These are phyloP conservation scores for Theonella swinhoei DNA, from an alignment of 37 sponge, comb jelly and placozoan genomes.

Conservation along the genomic window DNA sequence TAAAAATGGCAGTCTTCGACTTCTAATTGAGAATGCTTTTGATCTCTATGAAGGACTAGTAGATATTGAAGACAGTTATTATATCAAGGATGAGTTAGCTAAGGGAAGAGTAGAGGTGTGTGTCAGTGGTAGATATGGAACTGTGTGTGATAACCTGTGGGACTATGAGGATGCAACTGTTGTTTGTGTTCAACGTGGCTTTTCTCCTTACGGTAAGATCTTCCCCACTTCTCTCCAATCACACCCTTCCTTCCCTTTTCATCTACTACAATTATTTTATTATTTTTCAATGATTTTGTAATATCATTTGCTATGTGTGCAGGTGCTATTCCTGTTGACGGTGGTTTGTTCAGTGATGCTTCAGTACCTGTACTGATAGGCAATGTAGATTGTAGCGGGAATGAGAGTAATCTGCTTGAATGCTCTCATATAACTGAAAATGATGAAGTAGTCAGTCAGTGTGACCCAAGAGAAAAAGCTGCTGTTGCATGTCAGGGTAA, in stretches of 20 bases:
- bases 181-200: constrained; percentile 33
- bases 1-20: constrained; percentile 14
- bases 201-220: constrained; percentile 30
- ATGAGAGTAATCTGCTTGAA: constrained; percentile 16
- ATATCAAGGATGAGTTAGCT: not conserved
- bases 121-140: not conserved
- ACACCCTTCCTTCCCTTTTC: no score
- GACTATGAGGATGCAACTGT: constrained; percentile 2
- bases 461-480: not conserved
- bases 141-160: not conserved
- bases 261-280: no score
- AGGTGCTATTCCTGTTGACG: constrained; percentile 32
- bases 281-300: no score
- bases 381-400: constrained; percentile 8
- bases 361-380: not conserved
- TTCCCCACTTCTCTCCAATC: no score
- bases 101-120: constrained; percentile 31
- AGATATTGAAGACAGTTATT: constrained; percentile 16
- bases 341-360: not conserved
- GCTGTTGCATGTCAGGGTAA: constrained; percentile 1
- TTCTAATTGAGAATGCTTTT: constrained; percentile 2
- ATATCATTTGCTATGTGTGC: no score
- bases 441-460: not conserved
- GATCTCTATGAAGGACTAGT: constrained; percentile 14
- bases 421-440: not conserved